Conservation (phyloP, 2,888 invertebrate species). For the Bellardia pandia region DNA sequence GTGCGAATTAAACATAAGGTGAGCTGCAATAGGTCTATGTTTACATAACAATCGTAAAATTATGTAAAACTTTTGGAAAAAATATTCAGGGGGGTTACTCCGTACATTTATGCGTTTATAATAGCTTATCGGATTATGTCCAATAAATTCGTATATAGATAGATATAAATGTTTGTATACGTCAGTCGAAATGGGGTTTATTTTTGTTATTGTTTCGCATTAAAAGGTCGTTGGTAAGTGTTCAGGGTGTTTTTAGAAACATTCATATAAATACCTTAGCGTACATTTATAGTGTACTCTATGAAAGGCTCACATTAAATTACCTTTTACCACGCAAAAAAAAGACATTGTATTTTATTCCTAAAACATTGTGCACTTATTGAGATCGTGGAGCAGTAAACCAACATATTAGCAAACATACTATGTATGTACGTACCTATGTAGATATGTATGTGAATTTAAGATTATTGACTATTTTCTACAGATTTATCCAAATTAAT, state of each 20-base stretch:
- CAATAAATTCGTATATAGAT: no score
- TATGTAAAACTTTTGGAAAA: no score
- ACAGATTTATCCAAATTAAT: not conserved
- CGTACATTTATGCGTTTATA: not conserved
- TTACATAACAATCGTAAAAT: no score
- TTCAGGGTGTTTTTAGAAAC: not conserved
- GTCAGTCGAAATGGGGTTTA: no score
- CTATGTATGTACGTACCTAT: no score
- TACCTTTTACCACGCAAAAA: conserved; percentile 49
- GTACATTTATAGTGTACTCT: not conserved
- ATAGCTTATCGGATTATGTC: not conserved
- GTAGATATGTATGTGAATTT: not conserved
- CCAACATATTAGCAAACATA: not conserved
- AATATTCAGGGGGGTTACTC: no score
- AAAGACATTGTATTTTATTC: conserved; percentile 7
- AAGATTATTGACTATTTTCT: not conserved
- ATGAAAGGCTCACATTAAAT: conserved; percentile 15
- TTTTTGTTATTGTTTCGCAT: not conserved
- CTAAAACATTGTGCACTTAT: not conserved
- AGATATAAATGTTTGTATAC: no score
- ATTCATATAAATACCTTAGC: not conserved
- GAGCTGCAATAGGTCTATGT: no score
- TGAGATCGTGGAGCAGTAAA: not conserved
- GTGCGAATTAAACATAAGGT: no score
- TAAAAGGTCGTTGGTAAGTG: not conserved